Percentiles rank a stretch among this genome's conserved stretches.
Conservation (phyloP, 2,797 vertebrate species). For the Simalia tracyae region DNA sequence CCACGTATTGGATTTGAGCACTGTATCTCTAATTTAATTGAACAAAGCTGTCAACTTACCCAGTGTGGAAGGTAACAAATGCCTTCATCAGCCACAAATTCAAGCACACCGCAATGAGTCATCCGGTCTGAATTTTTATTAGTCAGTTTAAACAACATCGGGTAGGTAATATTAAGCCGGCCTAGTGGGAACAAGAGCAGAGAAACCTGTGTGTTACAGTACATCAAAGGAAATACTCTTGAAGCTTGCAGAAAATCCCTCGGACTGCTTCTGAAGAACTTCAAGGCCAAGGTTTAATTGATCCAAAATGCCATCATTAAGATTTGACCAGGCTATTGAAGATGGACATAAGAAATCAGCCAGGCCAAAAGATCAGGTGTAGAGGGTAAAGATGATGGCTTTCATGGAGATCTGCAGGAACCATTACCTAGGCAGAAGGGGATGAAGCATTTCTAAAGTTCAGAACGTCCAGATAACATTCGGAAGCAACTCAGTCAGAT, state of each 20-base stretch:
- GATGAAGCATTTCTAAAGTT: no score
- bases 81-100: constrained; percentile 98
- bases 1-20: neutral
- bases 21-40: neutral
- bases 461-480: no score
- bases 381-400: no score
- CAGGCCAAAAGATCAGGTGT: no score
- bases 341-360: no score
- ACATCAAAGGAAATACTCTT: neutral
- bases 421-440: no score
- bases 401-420: no score
- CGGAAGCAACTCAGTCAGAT: no score
- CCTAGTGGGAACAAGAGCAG: constrained; percentile 71
- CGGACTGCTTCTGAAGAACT: neutral
- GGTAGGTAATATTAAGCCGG: constrained; percentile 96
- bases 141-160: constrained; percentile 97
- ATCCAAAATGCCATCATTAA: no score
- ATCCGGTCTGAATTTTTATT: constrained; percentile 98
- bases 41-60: constrained; percentile 76
- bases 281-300: neutral
- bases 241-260: neutral
- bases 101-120: constrained; percentile 96
- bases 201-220: neutral
- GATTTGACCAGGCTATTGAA: no score
- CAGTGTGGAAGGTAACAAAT: constrained; percentile 98